Percentiles rank a stretch among this genome's conserved stretches.
Conservation (phyloP, 1,140 invertebrate species). For the Nasonia giraulti region DNA sequence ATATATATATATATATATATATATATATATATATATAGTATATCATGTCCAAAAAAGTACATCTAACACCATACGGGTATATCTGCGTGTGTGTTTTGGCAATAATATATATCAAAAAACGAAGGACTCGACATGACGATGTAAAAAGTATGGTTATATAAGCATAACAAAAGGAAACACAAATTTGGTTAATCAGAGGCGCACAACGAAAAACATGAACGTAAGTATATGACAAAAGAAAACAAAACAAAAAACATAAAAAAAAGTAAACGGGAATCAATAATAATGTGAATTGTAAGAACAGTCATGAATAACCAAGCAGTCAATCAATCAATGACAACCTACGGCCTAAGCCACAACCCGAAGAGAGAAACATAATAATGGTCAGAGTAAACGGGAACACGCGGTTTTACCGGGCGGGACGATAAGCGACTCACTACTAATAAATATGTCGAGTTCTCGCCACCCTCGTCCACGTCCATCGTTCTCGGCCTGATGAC, state of each 20-base stretch:
- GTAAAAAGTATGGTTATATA: conserved; percentile 46
- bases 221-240: background rate
- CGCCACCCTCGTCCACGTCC: conserved; percentile 17
- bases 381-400: conserved; percentile 57
- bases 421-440: conserved; percentile 63
- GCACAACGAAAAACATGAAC: background rate
- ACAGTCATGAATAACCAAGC: conserved; percentile 61
- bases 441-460: conserved; percentile 57
- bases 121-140: conserved; percentile 46
- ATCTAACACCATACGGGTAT: conserved; percentile 63
- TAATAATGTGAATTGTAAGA: conserved; percentile 52
- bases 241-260: background rate
- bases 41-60: conserved; percentile 52
- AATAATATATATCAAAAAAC: conserved; percentile 48
- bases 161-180: background rate
- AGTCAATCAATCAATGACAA: conserved; percentile 63
- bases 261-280: conserved; percentile 18
- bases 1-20: too few relatives aligned
- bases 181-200: background rate
- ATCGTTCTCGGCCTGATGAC: background rate
- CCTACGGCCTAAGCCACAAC: conserved; percentile 69
- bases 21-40: background rate
- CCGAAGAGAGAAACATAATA: conserved; percentile 65
- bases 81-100: conserved; percentile 57
- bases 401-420: conserved; percentile 55